Evolutionary conservation across 2,113 vertebrate genomes (phyloP), one percentile per base, ranked within the genome.

Genomic region (Notothenia coriiceps): DNA sequence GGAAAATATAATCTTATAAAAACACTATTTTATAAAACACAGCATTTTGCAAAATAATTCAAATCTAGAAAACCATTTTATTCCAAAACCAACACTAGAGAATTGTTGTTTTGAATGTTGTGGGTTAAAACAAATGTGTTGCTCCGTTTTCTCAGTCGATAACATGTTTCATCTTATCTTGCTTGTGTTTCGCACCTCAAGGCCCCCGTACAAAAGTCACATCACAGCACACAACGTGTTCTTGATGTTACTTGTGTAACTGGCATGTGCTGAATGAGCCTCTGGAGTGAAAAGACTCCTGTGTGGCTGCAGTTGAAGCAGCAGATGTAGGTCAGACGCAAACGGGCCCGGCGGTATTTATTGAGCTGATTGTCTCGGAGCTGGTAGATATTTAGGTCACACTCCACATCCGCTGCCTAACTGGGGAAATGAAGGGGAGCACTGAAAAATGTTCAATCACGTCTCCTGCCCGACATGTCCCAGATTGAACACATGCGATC

Each of bases 301-400:
- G 76, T 74, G 22, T 63, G 54, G 20, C 73, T 57, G 50, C 63
- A 47, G 29, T 15, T 62, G 46, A 59, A 77, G n/a, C 82, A 71
- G 79, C 77, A 83, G 74, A 92, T 89, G 22, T 87, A 87, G 87
- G 91, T 92, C 91, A 92, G 88, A 83, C 79, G 2, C 79, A 72
- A 71, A 82, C 79, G 1, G 55, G 54, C 47, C 50, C 1, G 2
- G 13, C 40, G 17, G 15, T 65, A 13, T 73, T 81, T 71, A 86
- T 84, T 51, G 71, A 74, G 76, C 62, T 57, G 66, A 64, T 75
- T 83, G 67, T 82, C 54, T 68, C 46, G 7, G 56, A 82, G 77
- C 70, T 49, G 56, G 1, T 43, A 63, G 35, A 61, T 67, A 91
- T 86, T 33, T 91, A 62, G 92, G 92, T 92, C 88, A 86, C 73